Base-by-base conservation (phyloP, 2,888 invertebrate genomes). In the Stramonita haemastoma region DNA sequence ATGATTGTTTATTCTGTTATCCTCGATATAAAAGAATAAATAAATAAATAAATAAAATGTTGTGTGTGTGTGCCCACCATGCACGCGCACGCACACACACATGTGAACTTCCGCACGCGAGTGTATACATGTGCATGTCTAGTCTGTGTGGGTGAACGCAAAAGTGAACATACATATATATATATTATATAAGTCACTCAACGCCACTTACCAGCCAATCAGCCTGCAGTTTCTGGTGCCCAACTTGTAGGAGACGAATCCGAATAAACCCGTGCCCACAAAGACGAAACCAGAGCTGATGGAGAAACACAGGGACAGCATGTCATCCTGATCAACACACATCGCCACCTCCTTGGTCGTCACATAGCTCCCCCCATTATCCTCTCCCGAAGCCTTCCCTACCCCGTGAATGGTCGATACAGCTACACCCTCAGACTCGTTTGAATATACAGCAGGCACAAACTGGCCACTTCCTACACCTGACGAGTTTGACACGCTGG, bases 261-360 rank as follows among this genome's bases (percentile, higher is more conserved):
- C 87, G 17, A 46, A 73, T 15, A 87, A 17, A 46, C 87, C 77
- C 22, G 77, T 19, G 19, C 77, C 46, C 0, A 17, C 34, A 77
- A 77, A 87, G 46, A 87, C 22, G 17, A 77, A 29, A 22, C 29
- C 87, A 5, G 73, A 29, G 15, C 32, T 29, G 11, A 87, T 46
- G 29, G 87, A 29, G 34, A 87, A 87, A 87, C 87, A 87, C 77
- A 87, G 56, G n/a, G 87, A 87, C 77, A 87, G 56, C 77, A 73
- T 87, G 26, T 87, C 66, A 17, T 87, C 87, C 73, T 87, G 87
- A 56, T 4, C 22, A 4, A 22, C 46, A 32, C 87, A 87, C n/a
- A 15, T 73, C 77, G 77, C n/a, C 5, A 36, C n/a, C 22, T 29
- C n/a, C 15, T 70, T 34, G 34, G 70, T 36, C 86, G 32, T 66